Percentiles rank a stretch among this genome's conserved stretches.
These are phyloP conservation scores for Harlomillsia oculata DNA, from an alignment of 1,140 invertebrate species.

Conservation along the genomic window DNA sequence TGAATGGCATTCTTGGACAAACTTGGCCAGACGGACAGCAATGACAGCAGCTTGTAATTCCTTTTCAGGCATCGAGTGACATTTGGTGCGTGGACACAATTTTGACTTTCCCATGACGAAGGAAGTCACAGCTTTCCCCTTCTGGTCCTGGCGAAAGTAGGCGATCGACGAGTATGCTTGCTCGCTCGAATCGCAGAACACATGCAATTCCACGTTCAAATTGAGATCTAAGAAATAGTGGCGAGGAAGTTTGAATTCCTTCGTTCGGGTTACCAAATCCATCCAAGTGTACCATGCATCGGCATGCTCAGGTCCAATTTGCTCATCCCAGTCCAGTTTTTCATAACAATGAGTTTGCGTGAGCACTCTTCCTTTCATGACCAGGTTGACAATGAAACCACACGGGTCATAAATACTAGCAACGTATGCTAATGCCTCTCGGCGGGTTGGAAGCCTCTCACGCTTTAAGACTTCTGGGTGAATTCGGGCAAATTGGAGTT, in stretches of 20 bases:
- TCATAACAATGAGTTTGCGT: constrained; percentile 20
- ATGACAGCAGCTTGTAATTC: constrained; percentile 38
- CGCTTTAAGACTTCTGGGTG: background rate
- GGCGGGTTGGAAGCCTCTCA: constrained; percentile 10
- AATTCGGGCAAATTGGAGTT: background rate
- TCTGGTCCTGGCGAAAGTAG: constrained; percentile 28
- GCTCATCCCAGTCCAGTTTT: constrained; percentile 28
- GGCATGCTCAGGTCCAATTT: background rate
- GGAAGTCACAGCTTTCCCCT: background rate
- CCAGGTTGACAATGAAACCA: constrained; percentile 21
- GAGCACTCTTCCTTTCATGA: constrained; percentile 26
- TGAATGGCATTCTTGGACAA: constrained; percentile 1
- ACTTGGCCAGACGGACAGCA: constrained; percentile 17
- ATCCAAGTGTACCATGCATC: constrained; percentile 29
- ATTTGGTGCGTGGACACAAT: constrained; percentile 36
- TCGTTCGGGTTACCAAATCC: background rate
- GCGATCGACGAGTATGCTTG: constrained; percentile 35
- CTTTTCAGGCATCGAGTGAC: constrained; percentile 36
- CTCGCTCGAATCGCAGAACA: constrained; percentile 37
- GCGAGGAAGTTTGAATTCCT: constrained; percentile 10
- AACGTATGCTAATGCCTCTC: constrained; percentile 13
- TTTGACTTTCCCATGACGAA: constrained; percentile 37
- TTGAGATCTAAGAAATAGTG: background rate
- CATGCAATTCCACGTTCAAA: constrained; percentile 27
- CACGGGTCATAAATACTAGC: constrained; percentile 36